Percentiles rank a stretch among this genome's conserved stretches.
Evolutionary conservation across 2,113 vertebrate genomes (phyloP).

Genomic region (Scomber colias): DNA sequence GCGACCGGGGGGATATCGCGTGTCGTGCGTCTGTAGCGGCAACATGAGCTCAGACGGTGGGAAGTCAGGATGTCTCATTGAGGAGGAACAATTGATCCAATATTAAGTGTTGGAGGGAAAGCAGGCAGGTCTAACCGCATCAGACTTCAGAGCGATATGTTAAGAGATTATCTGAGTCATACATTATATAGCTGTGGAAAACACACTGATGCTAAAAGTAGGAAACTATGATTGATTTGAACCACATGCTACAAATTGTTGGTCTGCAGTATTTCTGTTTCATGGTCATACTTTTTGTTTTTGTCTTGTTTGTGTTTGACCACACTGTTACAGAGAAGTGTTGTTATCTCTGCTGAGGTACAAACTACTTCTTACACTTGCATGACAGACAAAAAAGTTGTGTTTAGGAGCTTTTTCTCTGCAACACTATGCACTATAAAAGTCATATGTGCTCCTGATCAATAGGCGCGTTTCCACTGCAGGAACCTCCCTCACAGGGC

Average conservation of each 20-base stretch:
- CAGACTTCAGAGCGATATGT: conserved; percentile 28
- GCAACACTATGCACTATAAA: too few species aligned
- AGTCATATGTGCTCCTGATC: too few species aligned
- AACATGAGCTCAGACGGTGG: conserved; percentile 63
- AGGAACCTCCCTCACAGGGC: too few species aligned
- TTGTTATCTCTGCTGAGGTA: too few species aligned
- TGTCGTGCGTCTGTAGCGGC: conserved; percentile 51
- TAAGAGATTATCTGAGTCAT: conserved; percentile 15
- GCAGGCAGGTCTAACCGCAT: conserved; percentile 49
- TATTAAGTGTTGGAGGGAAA: conserved; percentile 52
- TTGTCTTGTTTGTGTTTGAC: too few species aligned
- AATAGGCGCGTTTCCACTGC: too few species aligned
- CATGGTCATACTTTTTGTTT: neutral
- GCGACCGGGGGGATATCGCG: conserved; percentile 45
- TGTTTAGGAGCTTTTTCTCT: too few species aligned
- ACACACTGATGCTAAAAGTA: neutral
- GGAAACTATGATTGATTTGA: neutral
- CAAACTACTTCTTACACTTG: too few species aligned
- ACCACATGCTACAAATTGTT: neutral
- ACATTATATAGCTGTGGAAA: neutral
- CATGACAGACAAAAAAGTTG: too few species aligned
- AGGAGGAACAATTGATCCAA: conserved; percentile 70
- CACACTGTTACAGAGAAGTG: too few species aligned
- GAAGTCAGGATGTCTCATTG: conserved; percentile 65
- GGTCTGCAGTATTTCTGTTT: neutral